A percentile compares a stretch with the other conserved stretches of the same genome.
Conservation (phyloP, 1,140 invertebrate genomes). For the Ceratosolen solmsi region DNA sequence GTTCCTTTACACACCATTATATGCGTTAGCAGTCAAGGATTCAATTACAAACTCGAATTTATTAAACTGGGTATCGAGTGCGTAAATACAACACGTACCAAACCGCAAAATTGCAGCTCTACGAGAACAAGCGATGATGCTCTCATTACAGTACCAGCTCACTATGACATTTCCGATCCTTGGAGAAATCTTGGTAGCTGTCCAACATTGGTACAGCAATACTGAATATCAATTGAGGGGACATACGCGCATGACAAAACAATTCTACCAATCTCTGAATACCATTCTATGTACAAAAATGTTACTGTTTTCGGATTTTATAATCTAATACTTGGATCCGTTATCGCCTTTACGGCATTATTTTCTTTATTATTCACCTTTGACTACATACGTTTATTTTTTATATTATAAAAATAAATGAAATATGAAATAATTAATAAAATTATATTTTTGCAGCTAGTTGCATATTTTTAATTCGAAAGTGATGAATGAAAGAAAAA, state of each 20-base stretch:
- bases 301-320: background rate
- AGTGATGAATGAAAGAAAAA: too few relatives aligned
- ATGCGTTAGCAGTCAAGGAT: constrained; percentile 86
- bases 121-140: constrained; percentile 79
- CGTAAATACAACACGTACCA: constrained; percentile 86
- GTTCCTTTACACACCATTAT: constrained; percentile 94
- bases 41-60: constrained; percentile 87
- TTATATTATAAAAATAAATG: too few relatives aligned
- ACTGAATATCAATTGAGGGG: constrained; percentile 57
- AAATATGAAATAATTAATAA: too few relatives aligned
- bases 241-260: constrained; percentile 3
- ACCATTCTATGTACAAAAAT: background rate
- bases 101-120: constrained; percentile 81
- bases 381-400: too few relatives aligned
- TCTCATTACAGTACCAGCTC: constrained; percentile 80
- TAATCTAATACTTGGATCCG: too few relatives aligned
- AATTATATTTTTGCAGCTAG: too few relatives aligned
- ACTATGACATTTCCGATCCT: constrained; percentile 78
- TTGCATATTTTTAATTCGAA: too few relatives aligned
- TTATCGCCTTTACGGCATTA: too few relatives aligned
- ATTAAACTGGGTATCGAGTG: constrained; percentile 87
- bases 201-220: constrained; percentile 69
- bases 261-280: background rate
- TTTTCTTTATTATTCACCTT: too few relatives aligned
- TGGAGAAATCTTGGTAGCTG: constrained; percentile 69